These are phyloP conservation scores for Setipinna tenuifilis DNA, from an alignment of 2,797 vertebrate genomes.

Conservation along the genomic window DNA sequence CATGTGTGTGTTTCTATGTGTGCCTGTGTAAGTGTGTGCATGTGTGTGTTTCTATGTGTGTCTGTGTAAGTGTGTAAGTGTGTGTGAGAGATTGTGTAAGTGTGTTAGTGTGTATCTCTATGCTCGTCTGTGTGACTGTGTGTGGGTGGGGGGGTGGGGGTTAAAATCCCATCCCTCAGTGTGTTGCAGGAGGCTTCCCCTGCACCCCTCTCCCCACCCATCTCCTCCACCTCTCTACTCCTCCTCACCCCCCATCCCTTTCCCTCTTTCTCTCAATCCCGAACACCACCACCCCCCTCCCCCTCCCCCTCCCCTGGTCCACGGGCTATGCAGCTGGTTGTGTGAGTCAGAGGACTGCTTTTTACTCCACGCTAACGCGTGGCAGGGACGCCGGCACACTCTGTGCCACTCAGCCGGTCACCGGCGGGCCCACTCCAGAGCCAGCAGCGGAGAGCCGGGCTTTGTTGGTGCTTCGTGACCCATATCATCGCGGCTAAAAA, in stretches of 20 bases:
- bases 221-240: not conserved
- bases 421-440: not conserved
- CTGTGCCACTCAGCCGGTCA: not conserved
- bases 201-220: not conserved
- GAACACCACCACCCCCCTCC: not conserved
- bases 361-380: not conserved
- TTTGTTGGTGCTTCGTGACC: constrained; percentile 45
- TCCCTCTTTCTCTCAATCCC: not conserved
- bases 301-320: not conserved
- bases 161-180: constrained; percentile 8
- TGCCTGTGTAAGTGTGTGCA: not conserved
- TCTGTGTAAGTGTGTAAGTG: not conserved
- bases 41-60: no score
- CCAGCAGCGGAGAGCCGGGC: constrained; percentile 31
- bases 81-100: no score
- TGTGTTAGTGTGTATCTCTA: no score
- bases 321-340: not conserved
- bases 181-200: constrained; percentile 16
- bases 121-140: not conserved
- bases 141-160: not conserved
- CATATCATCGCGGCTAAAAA: constrained; percentile 38
- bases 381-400: not conserved
- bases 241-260: not conserved
- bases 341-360: constrained; percentile 5
- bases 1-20: not conserved